Percentiles rank a stretch among this genome's conserved stretches.
phyloP scores from a whole-genome alignment of 2,113 vertebrate genomes.

The Panthera uncia region DNA sequence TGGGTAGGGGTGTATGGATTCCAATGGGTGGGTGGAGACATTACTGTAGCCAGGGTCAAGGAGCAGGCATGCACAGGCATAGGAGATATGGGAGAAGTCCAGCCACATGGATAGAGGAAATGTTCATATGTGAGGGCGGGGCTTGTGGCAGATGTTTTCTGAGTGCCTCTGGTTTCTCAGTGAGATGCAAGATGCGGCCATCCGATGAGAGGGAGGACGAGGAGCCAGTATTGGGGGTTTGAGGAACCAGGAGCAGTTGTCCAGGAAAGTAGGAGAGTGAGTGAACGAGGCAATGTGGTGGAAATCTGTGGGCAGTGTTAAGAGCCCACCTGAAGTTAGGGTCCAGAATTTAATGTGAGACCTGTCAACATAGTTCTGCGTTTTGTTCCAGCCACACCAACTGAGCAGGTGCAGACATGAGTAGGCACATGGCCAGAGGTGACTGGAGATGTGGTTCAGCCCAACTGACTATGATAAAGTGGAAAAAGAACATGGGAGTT shows the following conservation, averaged over 20 bases:
- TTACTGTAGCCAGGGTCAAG: neutral
- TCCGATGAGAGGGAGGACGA: too few relatives aligned
- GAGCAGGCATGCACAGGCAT: too few relatives aligned
- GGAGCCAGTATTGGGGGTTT: neutral
- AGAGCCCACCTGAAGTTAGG: neutral
- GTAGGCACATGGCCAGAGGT: rapidly evolving
- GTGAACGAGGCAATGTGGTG: rapidly evolving
- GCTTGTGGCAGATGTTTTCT: neutral
- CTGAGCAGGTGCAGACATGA: neutral
- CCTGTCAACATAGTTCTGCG: rapidly evolving
- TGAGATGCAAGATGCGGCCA: neutral
- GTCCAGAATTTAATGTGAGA: neutral
- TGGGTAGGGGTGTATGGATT: neutral
- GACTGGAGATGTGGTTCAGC: neutral
- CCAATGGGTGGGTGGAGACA: rapidly evolving
- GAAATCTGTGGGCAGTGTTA: neutral
- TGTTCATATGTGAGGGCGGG: too few relatives aligned
- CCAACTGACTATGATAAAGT: neutral
- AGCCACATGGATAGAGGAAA: neutral
- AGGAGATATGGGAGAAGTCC: neutral
- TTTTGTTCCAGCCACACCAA: neutral
- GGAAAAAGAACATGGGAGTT: neutral
- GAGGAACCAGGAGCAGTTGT: neutral
- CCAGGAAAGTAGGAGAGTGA: neutral
- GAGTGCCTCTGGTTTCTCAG: neutral